Evolutionary conservation across 2,113 vertebrate species (phyloP), one percentile per base, ranked within the genome.

Genomic region (Pseudorasbora parva): DNA sequence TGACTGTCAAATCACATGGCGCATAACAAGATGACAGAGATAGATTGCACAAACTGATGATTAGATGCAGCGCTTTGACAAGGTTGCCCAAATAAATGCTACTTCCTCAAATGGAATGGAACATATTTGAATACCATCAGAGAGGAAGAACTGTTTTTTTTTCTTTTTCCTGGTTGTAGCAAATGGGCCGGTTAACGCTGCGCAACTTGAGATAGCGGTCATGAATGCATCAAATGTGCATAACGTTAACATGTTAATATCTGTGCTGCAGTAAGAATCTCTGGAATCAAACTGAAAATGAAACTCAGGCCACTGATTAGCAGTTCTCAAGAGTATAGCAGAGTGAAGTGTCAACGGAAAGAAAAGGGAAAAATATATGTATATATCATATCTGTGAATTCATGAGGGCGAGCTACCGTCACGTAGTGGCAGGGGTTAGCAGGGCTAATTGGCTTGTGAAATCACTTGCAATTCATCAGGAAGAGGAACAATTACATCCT

Each of bases 1-100:
- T 82, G 87, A 91, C 87, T 88, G 90, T 91, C 88, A 91, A 92
- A 91, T 86, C 68, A 64, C 56, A 33, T 25, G 74, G 76, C 41
- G 71, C 86, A 83, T 78, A 90, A 90, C 85, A 86, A 72, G 60
- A 78, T 27, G 66, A 84, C 84, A 82, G 86, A 62, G 74, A 81
- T 71, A 84, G 75, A 86, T 84, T 76, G 86, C 82, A 88, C 83
- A 77, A 83, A 85, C 87, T 74, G 85, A 81, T 88, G 88, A 92
- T 90, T 88, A 91, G 89, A 92, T 89, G 79, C 83, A 89, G 75
- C 14, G 43, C 62, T 84, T 80, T 80, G 88, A 91, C 88, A 49
- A 51, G 68, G 79, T 54, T 19, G 2, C 80, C 78, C 83, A 86
- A 88, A 87, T 86, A 86, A 89, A 82, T 60, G 87, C 78, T 74